Base-by-base conservation (phyloP, 2,113 vertebrate species). In the Oophaga pumilio region DNA sequence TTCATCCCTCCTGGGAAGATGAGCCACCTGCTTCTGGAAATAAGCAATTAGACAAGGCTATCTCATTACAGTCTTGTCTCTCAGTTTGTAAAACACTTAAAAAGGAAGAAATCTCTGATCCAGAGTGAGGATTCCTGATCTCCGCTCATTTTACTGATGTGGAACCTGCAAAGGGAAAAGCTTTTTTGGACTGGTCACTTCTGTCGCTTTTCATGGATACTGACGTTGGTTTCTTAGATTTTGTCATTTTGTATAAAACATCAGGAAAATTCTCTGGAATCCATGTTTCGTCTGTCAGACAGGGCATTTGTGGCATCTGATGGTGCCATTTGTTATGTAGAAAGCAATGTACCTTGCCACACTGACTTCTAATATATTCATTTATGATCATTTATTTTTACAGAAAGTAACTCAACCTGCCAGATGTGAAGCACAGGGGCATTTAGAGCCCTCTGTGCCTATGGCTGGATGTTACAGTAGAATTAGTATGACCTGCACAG, bases 21-120 rank as follows among this genome's bases (percentile, higher is more conserved):
- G 83, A 85, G 71, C 69, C 84, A 76, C 84, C 84, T 85, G 84
- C 71, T 85, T 28, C 15, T 62, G 68, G 18, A 76, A 76, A 85
- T 85, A 57, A 62, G 56, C 0, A 28, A 60, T 85, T 43, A 43
- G 71, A 50, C 18, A 57, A 33, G 84, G 69, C 18, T 60, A 76
- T 85, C 84, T 60, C 6, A 24, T 85, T 85, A 56, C 84, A 12
- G 10, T 33, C 24, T 11, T 78, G 76, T 79, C n/a, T 56, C 76
- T 57, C 76, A 57, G 17, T 57, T 79, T 57, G 76, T 79, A 79
- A 53, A 17, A 26, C 52, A 9, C 20, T 6, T 56, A n/a, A n/a
- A 26, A 57, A 26, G 22, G 53, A 18, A 80, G 77, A 33, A 79
- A 26, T 79, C 76, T 26, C 17, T 15, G 52, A 24, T 26, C 15